Evolutionary conservation across 1,140 invertebrate species (phyloP).

Genomic region (Atta colombica): DNA sequence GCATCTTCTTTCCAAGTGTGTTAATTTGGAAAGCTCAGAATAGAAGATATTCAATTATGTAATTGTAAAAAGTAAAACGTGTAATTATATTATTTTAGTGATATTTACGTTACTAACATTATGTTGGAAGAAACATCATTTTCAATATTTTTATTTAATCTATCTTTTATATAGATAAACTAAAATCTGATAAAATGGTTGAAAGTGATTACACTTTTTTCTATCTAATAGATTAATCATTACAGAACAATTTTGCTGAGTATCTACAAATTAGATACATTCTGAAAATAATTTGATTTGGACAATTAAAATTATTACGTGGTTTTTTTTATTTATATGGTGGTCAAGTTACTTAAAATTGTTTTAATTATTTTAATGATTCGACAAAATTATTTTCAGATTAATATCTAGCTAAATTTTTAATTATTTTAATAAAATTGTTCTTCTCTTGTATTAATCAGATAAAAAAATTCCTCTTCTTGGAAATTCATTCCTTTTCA

Average conservation of each 20-base stretch:
- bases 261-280: no score
- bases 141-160: background rate
- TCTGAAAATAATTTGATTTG: no score
- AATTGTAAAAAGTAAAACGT: background rate
- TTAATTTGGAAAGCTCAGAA: background rate
- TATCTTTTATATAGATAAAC: background rate
- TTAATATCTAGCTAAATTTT: no score
- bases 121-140: background rate
- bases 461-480: background rate
- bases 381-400: no score
- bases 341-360: no score
- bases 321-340: no score
- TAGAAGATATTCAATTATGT: background rate
- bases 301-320: no score
- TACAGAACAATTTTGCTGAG: background rate
- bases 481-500: background rate
- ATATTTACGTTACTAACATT: background rate
- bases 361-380: no score
- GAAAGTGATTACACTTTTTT: background rate
- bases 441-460: background rate
- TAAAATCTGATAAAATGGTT: background rate
- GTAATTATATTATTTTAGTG: background rate
- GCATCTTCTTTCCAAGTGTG: background rate
- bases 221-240: background rate
- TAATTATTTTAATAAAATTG: no score